Evolutionary conservation across 1,140 invertebrate genomes (phyloP), one percentile per base, ranked within the genome.

Genomic region (Mycetomoellerius zeteki): DNA sequence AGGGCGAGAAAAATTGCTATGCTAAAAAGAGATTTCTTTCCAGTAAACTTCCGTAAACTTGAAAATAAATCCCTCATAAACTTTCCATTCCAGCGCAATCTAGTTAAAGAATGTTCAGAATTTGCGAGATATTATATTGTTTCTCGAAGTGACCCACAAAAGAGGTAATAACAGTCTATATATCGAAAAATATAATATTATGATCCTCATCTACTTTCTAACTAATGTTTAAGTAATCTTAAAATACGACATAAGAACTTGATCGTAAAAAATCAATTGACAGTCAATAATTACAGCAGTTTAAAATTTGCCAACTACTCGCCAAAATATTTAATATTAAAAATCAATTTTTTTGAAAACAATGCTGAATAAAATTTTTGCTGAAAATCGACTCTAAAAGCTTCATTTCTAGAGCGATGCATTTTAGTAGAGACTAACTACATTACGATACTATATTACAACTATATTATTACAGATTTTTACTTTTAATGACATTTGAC

Each of bases 61-160:
- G 21, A 54, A 37, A 54, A 69, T 67, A 80, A 80, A 80, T 80
- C 62, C 67, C 56, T 19, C 16, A 2, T 43, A 77, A 77, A 80
- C 47, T 54, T 67, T 56, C 21, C 16, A 43, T 19, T 71, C 16
- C n/a, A 50, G 14, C 8, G 27, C 76, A 47, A 21, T 81, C 64
- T 69, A 37, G 37, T 69, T 33, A 69, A 37, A 16, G 47, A 81
- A 37, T 54, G 47, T 81, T 69, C 30, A 52, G 30, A 69, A 67
- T 81, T 71, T 54, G 77, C 30, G 16, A 81, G 27, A 52, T 77
- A 27, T 69, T 80, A 69, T 21, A 67, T 69, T 80, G n/a, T 47
- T 10, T 77, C 50, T 69, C 30, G 21, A 69, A 69, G 47, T 71
- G 64, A 69, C 21, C 47, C 54, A 81, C 77, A 69, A 56, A 37